Evolutionary conservation across 2,113 vertebrate species (phyloP).

Genomic region (Chaetops frenatus): DNA sequence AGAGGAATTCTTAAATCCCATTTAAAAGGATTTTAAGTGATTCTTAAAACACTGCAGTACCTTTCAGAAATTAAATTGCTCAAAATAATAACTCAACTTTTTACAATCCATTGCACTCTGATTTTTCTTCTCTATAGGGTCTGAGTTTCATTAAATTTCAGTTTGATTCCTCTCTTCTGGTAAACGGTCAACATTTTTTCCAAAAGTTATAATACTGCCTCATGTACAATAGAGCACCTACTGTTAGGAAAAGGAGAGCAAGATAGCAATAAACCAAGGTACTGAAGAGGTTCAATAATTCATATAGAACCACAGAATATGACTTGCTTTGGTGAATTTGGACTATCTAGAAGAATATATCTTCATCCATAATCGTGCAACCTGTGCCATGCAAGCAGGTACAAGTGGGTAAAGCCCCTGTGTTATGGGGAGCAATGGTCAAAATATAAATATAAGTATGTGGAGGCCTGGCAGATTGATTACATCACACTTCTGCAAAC

Average conservation of each 20-base stretch:
- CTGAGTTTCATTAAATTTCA: neutral
- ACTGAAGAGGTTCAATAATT: neutral
- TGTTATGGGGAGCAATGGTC: neutral
- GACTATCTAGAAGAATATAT: neutral
- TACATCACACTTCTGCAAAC: neutral
- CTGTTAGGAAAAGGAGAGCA: neutral
- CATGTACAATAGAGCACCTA: neutral
- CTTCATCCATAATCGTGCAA: neutral
- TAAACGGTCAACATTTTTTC: neutral
- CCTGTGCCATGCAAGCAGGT: neutral
- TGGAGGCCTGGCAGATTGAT: neutral
- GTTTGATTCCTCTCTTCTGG: neutral
- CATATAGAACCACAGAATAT: neutral
- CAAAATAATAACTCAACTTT: neutral
- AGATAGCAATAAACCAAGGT: neutral
- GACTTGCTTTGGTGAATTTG: neutral
- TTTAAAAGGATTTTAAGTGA: neutral
- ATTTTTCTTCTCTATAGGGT: neutral
- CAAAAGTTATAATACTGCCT: neutral
- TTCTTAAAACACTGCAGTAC: neutral
- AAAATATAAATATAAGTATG: neutral
- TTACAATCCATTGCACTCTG: neutral
- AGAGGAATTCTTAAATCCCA: neutral
- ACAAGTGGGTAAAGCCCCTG: neutral
- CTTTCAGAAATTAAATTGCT: neutral